Percentiles rank a stretch among this genome's conserved stretches.
Conservation (phyloP, 2,797 vertebrate genomes). For the Propithecus deckenii region DNA sequence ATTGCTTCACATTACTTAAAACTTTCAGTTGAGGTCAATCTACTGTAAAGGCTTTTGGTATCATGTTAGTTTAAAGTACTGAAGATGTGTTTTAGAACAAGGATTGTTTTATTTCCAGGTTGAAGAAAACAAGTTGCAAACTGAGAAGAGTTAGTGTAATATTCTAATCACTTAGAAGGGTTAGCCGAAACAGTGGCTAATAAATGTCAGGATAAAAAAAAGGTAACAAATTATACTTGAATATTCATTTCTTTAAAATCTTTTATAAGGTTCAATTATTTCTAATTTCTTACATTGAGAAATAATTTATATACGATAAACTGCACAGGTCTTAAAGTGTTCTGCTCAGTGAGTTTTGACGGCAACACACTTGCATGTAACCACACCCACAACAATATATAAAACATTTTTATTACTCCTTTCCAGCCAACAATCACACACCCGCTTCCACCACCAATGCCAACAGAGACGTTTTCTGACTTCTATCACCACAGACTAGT, state of each 20-base stretch:
- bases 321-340: neutral
- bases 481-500: neutral
- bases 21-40: neutral
- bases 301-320: neutral
- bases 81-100: neutral
- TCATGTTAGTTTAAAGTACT: neutral
- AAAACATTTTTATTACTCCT: neutral
- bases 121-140: neutral
- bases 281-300: neutral
- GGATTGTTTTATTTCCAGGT: neutral
- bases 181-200: neutral
- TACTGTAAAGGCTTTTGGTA: slow-evolving; percentile 1
- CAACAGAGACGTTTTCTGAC: neutral
- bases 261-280: neutral
- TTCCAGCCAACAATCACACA: neutral
- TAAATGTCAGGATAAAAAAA: neutral
- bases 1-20: neutral
- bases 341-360: neutral
- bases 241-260: neutral
- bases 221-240: neutral
- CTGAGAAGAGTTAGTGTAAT: neutral
- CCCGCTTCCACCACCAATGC: neutral
- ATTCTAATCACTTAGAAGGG: neutral
- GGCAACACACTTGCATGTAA: neutral
- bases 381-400: neutral